These are phyloP conservation scores for Philopedon plagiatum DNA, from an alignment of 2,888 invertebrate species.

Conservation along the genomic window DNA sequence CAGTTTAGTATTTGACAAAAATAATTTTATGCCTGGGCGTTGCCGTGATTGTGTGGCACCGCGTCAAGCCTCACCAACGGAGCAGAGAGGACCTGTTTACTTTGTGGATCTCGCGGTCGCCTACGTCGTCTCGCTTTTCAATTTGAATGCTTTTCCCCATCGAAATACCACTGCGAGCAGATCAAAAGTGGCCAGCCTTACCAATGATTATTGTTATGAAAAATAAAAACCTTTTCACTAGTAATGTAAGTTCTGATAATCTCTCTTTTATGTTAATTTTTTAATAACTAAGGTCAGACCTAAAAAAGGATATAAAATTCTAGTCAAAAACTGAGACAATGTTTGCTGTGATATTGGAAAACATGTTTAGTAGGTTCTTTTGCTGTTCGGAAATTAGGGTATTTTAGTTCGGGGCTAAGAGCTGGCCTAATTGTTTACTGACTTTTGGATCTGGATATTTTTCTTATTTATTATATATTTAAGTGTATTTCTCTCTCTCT, in stretches of 20 bases:
- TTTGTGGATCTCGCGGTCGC: too few species aligned
- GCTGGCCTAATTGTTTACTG: slow-evolving; percentile 23
- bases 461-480: background rate
- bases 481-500: background rate
- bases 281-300: slow-evolving; percentile 51
- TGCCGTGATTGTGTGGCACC: too few species aligned
- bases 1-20: too few species aligned
- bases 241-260: background rate
- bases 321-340: slow-evolving; percentile 61
- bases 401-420: background rate
- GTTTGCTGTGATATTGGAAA: slow-evolving; percentile 61
- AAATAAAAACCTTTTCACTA: too few species aligned
- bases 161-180: too few species aligned
- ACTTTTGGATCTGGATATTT: slow-evolving; percentile 1
- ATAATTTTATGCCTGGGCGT: too few species aligned
- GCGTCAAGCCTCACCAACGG: too few species aligned
- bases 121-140: too few species aligned
- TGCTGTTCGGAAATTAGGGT: background rate
- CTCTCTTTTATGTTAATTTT: background rate
- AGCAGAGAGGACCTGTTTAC: too few species aligned
- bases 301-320: slow-evolving; percentile 54
- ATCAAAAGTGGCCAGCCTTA: too few species aligned
- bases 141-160: too few species aligned
- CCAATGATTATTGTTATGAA: too few species aligned
- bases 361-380: slow-evolving; percentile 27